These are phyloP conservation scores for Acanthoscelides obtectus DNA, from an alignment of 2,888 invertebrate species.

Conservation along the genomic window DNA sequence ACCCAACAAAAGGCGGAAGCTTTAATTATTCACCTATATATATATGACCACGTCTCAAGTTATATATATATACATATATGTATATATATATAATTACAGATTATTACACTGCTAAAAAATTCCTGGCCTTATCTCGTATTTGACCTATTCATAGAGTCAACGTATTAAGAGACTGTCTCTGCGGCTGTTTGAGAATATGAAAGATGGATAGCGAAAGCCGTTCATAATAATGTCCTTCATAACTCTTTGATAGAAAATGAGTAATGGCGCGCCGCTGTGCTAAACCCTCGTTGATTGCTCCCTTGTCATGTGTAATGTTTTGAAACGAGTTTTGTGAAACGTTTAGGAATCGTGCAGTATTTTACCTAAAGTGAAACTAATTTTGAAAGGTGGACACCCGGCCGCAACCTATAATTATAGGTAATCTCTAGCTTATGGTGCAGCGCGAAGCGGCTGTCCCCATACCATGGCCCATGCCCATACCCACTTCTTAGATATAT, in stretches of 20 bases:
- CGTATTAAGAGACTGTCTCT: too few species aligned
- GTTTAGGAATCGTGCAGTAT: constrained; percentile 33
- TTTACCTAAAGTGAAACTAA: constrained; percentile 43
- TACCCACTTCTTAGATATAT: constrained; percentile 34
- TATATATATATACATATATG: too few species aligned
- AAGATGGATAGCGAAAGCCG: too few species aligned
- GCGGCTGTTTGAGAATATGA: too few species aligned
- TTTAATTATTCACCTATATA: too few species aligned
- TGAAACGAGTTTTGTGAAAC: constrained; percentile 35
- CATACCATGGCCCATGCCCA: constrained; percentile 28
- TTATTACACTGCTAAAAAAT: too few species aligned
- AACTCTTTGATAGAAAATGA: neutral
- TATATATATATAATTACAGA: too few species aligned
- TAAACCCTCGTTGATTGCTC: constrained; percentile 21
- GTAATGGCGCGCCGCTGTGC: neutral
- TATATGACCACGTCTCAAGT: too few species aligned
- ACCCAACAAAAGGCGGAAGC: too few species aligned
- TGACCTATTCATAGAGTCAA: too few species aligned
- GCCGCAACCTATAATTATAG: constrained; percentile 44
- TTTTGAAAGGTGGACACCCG: constrained; percentile 40
- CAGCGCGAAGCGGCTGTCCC: constrained; percentile 29
- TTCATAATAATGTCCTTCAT: too few species aligned
- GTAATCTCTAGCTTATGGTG: constrained; percentile 43
- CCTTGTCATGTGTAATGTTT: constrained; percentile 31
- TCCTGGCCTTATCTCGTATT: too few species aligned